These are phyloP conservation scores for Origma solitaria DNA, from an alignment of 2,113 vertebrate species.

Conservation along the genomic window DNA sequence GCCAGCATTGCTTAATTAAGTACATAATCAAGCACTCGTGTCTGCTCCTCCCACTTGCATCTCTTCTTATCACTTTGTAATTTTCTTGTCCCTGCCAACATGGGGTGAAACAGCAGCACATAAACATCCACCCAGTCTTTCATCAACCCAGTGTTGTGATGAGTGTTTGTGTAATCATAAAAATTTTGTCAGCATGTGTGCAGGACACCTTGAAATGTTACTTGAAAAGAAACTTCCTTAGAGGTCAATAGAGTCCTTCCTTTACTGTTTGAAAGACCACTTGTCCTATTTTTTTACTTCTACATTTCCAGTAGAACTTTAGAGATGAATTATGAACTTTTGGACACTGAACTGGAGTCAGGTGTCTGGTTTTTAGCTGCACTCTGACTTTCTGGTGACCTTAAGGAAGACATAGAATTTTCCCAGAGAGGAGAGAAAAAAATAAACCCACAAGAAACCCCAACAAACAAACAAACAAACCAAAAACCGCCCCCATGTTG, in stretches of 20 bases:
- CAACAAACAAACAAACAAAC: neutral
- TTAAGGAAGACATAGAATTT: neutral
- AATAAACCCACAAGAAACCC: neutral
- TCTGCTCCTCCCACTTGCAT: neutral
- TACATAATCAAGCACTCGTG: neutral
- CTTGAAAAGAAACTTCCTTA: neutral
- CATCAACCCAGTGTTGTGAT: neutral
- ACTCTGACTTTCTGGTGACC: neutral
- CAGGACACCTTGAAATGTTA: neutral
- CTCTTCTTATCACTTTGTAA: neutral
- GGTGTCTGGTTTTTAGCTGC: neutral
- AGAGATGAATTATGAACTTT: neutral
- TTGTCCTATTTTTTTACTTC: neutral
- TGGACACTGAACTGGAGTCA: neutral
- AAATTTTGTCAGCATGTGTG: neutral
- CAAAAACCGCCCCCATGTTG: rapidly evolving
- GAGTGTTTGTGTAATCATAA: neutral
- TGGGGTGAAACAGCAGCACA: neutral
- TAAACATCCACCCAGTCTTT: constrained; percentile 32
- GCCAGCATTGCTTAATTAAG: constrained; percentile 16
- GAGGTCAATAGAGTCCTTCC: neutral
- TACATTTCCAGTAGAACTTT: neutral
- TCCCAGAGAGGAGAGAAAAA: neutral
- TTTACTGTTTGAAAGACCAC: neutral
- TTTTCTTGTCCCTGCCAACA: neutral